These are phyloP conservation scores for Aspidapion aeneum DNA, from an alignment of 2,888 invertebrate genomes.

Conservation along the genomic window DNA sequence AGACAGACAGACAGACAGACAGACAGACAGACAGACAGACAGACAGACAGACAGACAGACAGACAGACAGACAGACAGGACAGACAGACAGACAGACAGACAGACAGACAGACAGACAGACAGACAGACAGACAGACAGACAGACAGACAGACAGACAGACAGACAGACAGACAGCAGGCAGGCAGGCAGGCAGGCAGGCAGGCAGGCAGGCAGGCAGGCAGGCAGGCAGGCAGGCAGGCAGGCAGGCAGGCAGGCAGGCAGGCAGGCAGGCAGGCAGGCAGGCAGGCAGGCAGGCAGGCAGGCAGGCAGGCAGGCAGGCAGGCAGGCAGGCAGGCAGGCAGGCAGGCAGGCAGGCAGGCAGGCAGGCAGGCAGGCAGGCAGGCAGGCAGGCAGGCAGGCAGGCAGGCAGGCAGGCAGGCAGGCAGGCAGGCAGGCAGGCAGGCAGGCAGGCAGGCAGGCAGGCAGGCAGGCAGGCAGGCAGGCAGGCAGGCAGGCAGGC, in stretches of 20 bases:
- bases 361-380: background rate
- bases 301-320: background rate
- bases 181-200: too few species aligned
- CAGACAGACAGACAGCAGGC: too few species aligned
- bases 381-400: background rate
- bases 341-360: background rate
- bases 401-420: background rate
- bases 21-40: too few species aligned
- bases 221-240: too few species aligned
- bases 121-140: conserved; percentile 4
- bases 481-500: background rate
- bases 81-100: too few species aligned
- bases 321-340: background rate
- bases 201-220: too few species aligned
- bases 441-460: background rate
- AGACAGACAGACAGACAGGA: too few species aligned
- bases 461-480: background rate
- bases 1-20: too few species aligned
- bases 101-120: conserved; percentile 3
- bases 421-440: background rate
- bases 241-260: too few species aligned
- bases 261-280: too few species aligned
- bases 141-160: conserved; percentile 4
- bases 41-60: conserved; percentile 4
- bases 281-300: too few species aligned